Evolutionary conservation across 2,888 invertebrate species (phyloP).

Genomic region (Athrips mouffetella): DNA sequence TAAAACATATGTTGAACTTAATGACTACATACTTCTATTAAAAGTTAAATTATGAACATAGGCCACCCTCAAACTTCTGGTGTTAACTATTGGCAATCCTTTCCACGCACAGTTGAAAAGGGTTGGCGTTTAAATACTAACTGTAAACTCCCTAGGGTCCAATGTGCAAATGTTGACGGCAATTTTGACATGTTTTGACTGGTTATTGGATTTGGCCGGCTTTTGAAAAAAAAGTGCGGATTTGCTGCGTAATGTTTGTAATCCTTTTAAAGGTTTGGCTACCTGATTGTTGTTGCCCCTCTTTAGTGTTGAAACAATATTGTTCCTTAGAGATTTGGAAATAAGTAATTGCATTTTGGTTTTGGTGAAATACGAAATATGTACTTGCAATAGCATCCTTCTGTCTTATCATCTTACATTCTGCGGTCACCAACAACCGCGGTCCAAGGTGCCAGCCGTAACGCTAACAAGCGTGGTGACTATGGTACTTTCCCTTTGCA

Average conservation of each 20-base stretch:
- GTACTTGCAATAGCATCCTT: too few species aligned
- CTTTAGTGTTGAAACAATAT: conserved; percentile 18
- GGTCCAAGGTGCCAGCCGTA: too few species aligned
- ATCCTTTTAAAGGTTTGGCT: conserved; percentile 47
- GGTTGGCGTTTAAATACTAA: conserved; percentile 44
- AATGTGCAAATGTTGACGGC: conserved; percentile 51
- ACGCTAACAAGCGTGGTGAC: too few species aligned
- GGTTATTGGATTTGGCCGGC: conserved; percentile 46
- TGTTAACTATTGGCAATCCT: conserved; percentile 50
- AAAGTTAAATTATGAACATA: background rate
- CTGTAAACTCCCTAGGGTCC: conserved; percentile 50
- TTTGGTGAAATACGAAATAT: too few species aligned
- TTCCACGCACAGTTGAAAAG: conserved; percentile 43
- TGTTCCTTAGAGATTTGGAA: background rate
- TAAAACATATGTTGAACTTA: too few species aligned
- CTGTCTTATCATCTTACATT: too few species aligned
- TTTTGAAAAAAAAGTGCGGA: conserved; percentile 28
- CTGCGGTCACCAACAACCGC: too few species aligned
- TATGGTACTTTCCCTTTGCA: too few species aligned
- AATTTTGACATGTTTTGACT: conserved; percentile 72
- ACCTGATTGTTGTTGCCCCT: conserved; percentile 52
- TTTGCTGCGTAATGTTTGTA: conserved; percentile 43
- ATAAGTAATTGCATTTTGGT: too few species aligned
- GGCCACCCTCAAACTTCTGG: conserved; percentile 31
- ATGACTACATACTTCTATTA: background rate